Evolutionary conservation across 2,113 vertebrate species (phyloP).

Genomic region (Dicentrarchus labrax): DNA sequence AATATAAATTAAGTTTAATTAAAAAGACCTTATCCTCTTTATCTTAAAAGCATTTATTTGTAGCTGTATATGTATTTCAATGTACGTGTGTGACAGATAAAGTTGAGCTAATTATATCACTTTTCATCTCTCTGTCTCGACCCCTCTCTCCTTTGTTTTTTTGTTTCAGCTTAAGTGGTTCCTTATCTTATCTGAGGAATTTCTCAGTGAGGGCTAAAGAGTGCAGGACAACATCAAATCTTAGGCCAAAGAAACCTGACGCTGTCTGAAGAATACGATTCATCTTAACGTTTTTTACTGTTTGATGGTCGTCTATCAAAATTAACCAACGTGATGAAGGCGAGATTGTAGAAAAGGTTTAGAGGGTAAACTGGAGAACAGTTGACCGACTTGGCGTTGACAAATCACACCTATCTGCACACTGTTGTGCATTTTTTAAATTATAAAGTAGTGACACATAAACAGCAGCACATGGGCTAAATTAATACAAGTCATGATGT

Average conservation of each 20-base stretch:
- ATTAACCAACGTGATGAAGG: background rate
- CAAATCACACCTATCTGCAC: background rate
- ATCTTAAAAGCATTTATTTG: background rate
- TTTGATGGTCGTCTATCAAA: background rate
- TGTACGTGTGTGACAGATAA: background rate
- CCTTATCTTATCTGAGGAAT: constrained; percentile 77
- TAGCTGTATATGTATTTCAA: background rate
- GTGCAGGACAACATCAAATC: constrained; percentile 11
- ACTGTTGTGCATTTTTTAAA: background rate
- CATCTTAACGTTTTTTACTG: background rate
- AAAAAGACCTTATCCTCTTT: background rate
- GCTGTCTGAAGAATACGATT: background rate
- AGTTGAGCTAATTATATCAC: constrained; percentile 27
- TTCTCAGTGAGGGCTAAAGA: constrained; percentile 35
- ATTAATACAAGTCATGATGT: background rate
- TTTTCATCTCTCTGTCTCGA: constrained; percentile 11
- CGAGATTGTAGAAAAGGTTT: background rate
- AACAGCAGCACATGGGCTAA: background rate
- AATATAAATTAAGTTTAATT: background rate
- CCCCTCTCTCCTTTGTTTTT: constrained; percentile 33
- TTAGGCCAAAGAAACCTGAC: background rate
- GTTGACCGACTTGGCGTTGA: background rate
- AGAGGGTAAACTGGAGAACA: background rate
- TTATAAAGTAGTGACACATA: background rate
- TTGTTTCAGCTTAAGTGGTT: constrained; percentile 41